phyloP scores from a whole-genome alignment of 2,888 invertebrate genomes.

The Apamea sordens region DNA sequence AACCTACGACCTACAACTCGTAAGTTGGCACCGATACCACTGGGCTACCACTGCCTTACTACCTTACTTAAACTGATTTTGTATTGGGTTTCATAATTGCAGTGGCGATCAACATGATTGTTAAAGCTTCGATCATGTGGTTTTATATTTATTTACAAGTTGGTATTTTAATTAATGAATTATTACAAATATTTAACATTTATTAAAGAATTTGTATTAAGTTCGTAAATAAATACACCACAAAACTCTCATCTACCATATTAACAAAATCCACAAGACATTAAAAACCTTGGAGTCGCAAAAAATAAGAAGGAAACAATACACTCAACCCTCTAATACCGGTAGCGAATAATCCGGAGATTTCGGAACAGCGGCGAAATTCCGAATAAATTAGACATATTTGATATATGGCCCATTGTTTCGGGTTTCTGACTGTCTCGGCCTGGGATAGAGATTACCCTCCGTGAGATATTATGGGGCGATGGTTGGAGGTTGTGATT shows the following conservation, averaged over 20 bases:
- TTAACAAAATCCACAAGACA: slow-evolving; percentile 40
- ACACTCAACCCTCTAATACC: slow-evolving; percentile 54
- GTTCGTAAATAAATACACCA: neutral
- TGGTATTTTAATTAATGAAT: neutral
- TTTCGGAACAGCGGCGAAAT: slow-evolving; percentile 58
- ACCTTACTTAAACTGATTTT: neutral
- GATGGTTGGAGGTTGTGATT: slow-evolving; percentile 40
- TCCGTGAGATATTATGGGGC: slow-evolving; percentile 55
- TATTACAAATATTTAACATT: no score
- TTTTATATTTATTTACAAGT: neutral
- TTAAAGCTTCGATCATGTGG: neutral
- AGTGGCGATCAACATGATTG: neutral
- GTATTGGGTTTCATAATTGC: neutral
- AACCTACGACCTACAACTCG: no score
- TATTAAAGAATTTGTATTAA: neutral
- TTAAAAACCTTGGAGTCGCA: slow-evolving; percentile 39
- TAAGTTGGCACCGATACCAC: no score
- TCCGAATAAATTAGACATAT: slow-evolving; percentile 68
- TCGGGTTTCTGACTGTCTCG: slow-evolving; percentile 57
- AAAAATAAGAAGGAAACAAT: slow-evolving; percentile 54
- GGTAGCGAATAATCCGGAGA: slow-evolving; percentile 62
- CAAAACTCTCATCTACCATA: neutral
- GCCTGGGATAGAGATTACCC: slow-evolving; percentile 50
- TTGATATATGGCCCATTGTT: slow-evolving; percentile 69
- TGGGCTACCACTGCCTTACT: no score